These are phyloP conservation scores for Brassicogethes aeneus DNA, from an alignment of 2,888 invertebrate species.

Conservation along the genomic window DNA sequence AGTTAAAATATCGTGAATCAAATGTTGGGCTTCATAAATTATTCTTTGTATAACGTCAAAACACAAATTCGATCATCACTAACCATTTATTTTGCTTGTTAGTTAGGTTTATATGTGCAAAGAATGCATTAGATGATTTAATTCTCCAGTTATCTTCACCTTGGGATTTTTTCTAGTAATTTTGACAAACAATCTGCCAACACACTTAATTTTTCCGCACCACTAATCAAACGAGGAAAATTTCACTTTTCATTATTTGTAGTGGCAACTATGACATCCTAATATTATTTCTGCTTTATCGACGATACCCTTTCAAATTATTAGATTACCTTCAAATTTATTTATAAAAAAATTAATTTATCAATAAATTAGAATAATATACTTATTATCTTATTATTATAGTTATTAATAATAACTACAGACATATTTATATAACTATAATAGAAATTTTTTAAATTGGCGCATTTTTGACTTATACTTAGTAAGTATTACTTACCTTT, in stretches of 20 bases:
- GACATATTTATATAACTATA: too few relatives aligned
- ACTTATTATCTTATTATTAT: too few relatives aligned
- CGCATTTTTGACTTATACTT: too few relatives aligned
- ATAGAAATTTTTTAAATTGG: too few relatives aligned
- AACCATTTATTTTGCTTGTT: conserved; percentile 19
- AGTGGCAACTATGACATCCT: not conserved
- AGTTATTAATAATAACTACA: too few relatives aligned
- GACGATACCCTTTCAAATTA: too few relatives aligned
- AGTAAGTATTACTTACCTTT: too few relatives aligned
- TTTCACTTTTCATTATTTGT: not conserved
- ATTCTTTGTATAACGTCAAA: conserved; percentile 13
- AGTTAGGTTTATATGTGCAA: conserved; percentile 7
- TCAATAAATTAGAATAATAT: too few relatives aligned
- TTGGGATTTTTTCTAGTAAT: conserved; percentile 12
- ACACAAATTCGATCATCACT: conserved; percentile 25
- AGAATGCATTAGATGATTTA: conserved; percentile 20
- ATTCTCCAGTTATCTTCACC: conserved; percentile 10
- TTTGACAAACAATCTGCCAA: conserved; percentile 22
- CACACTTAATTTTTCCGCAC: conserved; percentile 12
- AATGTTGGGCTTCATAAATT: conserved; percentile 11
- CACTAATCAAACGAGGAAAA: conserved; percentile 1
- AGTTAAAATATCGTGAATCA: conserved; percentile 6
- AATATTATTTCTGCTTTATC: not conserved
- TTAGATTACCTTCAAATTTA: too few relatives aligned
- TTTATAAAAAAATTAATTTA: too few relatives aligned